Percentiles rank a stretch among this genome's conserved stretches.
These are phyloP conservation scores for Drosophila athabasca DNA, from an alignment of 1,140 invertebrate species.

Conservation along the genomic window DNA sequence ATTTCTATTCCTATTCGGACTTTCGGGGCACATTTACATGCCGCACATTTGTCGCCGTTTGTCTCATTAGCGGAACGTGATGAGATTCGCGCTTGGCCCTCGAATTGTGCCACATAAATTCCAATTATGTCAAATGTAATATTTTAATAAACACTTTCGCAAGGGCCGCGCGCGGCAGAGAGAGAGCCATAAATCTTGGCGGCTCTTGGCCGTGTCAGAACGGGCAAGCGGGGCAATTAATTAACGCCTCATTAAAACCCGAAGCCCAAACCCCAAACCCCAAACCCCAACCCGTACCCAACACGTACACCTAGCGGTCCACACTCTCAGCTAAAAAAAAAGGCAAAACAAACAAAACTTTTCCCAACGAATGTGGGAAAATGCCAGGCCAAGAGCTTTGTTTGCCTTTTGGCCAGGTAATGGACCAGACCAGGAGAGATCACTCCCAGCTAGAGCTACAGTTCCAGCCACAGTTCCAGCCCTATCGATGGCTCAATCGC, in stretches of 20 bases:
- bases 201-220: slow-evolving; percentile 59
- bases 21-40: slow-evolving; percentile 23
- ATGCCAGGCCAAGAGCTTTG: slow-evolving; percentile 34
- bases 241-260: slow-evolving; percentile 80
- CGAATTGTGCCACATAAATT: slow-evolving; percentile 69
- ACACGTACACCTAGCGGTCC: neutral
- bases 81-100: slow-evolving; percentile 26
- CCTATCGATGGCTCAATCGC: slow-evolving; percentile 73
- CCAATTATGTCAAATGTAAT: slow-evolving; percentile 83
- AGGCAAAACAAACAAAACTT: slow-evolving; percentile 19
- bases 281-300: slow-evolving; percentile 39
- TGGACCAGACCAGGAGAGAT: slow-evolving; percentile 2
- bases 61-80: slow-evolving; percentile 39
- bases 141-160: slow-evolving; percentile 83
- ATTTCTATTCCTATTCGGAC: neutral
- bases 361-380: slow-evolving; percentile 71
- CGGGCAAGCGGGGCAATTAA: slow-evolving; percentile 75
- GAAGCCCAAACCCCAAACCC: no score
- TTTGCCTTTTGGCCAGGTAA: slow-evolving; percentile 43
- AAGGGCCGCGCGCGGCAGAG: slow-evolving; percentile 52
- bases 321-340: slow-evolving; percentile 1
- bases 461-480: no score
- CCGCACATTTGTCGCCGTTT: slow-evolving; percentile 19
- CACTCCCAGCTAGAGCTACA: neutral
- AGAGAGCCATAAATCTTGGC: slow-evolving; percentile 69